Evolutionary conservation across 2,797 vertebrate species (phyloP), one percentile per base, ranked within the genome.

Genomic region (Gadopsis marmoratus): DNA sequence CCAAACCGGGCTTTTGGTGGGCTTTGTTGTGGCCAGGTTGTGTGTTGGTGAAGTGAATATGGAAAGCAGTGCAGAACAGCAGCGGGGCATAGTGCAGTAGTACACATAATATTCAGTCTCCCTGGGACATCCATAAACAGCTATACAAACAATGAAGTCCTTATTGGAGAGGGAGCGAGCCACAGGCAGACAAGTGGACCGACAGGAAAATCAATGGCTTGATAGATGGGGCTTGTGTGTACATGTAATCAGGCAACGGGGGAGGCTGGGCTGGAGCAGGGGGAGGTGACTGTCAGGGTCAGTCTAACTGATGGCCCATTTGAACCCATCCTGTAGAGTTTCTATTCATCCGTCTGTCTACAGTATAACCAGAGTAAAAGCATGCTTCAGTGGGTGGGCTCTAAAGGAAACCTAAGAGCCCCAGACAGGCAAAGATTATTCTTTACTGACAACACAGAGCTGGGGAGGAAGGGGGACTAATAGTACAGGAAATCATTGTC

Each of bases 191-290:
- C 87, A 88, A 94, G 92, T 81, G 78, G 89, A 87, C 79, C 51
- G 91, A 92, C 92, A 89, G 91, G 43, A 85, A 91, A 94, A 95
- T 95, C 94, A 86, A 95, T 94, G 77, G 59, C 65, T 81, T 94
- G 94, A 95, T 93, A 88, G 92, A 95, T 94, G 93, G 76, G 78
- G 79, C 80, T 76, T 88, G 86, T 89, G 89, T 85, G 88, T 89
- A 85, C 89, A 87, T 93, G 89, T 91, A 94, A 93, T 93, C 90
- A 93, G 90, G 90, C 87, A 82, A 83, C 71, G 14, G 65, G 43
- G 78, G 81, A 83, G 82, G 81, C 79, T 19, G 33, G 75, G 79
- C 60, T 3, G 37, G 62, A 88, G 88, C 65, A 73, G 73, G 74
- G 67, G 81, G 81, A 60, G 76, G 83, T 61, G 79, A 78, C 83